Conservation (phyloP, 30 jellyfish, hydroid and myxozoan genomes). For the Rhopilema esculentum region DNA sequence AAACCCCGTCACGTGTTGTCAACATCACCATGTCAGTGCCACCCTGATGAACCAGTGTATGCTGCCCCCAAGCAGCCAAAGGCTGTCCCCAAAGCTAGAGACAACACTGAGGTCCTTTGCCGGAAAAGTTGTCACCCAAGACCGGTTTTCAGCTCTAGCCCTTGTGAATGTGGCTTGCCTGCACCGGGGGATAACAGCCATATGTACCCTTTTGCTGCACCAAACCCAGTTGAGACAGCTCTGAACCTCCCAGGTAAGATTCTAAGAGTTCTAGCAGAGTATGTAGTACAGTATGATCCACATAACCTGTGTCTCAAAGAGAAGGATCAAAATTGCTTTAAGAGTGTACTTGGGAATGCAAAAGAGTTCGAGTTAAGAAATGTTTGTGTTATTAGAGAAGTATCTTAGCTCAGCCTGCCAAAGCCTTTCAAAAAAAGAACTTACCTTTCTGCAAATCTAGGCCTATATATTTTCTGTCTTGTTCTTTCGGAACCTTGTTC, state of each 20-base stretch:
- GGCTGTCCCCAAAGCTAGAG: conserved; percentile 38
- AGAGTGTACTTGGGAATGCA: too few species aligned
- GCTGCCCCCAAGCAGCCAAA: conserved; percentile 59
- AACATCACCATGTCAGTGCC: conserved; percentile 87
- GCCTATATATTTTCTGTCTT: too few species aligned
- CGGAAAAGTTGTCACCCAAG: conserved; percentile 83
- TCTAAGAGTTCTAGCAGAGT: too few species aligned
- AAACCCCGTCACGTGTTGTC: conserved; percentile 78
- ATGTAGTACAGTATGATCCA: too few species aligned
- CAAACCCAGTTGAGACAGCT: conserved; percentile 39
- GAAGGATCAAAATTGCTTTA: too few species aligned
- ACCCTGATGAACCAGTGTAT: conserved; percentile 62
- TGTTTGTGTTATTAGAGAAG: too few species aligned
- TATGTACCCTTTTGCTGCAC: conserved; percentile 54
- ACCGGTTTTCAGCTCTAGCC: conserved; percentile 68
- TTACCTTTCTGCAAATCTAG: too few species aligned
- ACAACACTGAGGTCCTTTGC: conserved; percentile 59
- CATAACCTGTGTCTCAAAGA: too few species aligned
- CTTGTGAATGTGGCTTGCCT: conserved; percentile 76
- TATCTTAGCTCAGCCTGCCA: too few species aligned
- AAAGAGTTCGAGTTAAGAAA: too few species aligned
- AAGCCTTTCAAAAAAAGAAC: too few species aligned
- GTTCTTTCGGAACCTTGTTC: too few species aligned
- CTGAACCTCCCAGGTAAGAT: conserved; percentile 42
- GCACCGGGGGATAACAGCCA: conserved; percentile 46